These are phyloP conservation scores for Corbicula japonica DNA, from an alignment of 2,888 invertebrate genomes.

Conservation along the genomic window DNA sequence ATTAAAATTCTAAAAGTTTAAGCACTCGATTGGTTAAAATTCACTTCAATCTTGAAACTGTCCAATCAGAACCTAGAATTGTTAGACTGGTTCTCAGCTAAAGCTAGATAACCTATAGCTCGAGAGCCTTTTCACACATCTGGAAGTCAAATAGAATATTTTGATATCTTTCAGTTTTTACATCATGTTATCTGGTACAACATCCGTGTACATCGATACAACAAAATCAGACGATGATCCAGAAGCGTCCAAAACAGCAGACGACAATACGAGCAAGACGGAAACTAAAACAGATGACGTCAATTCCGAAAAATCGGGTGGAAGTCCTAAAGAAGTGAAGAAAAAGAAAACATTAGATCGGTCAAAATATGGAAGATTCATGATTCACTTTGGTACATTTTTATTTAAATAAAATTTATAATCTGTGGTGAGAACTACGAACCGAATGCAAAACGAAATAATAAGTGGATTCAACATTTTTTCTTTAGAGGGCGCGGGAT, in stretches of 20 bases:
- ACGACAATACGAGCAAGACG: slow-evolving; percentile 45
- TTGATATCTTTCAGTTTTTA: slow-evolving; percentile 77
- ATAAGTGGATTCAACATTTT: too few relatives aligned
- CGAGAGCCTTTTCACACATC: too few relatives aligned
- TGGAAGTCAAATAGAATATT: background rate
- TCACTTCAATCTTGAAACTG: too few relatives aligned
- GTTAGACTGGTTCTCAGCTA: too few relatives aligned
- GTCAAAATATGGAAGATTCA: slow-evolving; percentile 80
- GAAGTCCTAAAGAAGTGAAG: slow-evolving; percentile 22
- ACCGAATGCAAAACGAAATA: too few relatives aligned
- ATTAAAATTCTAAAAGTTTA: too few relatives aligned
- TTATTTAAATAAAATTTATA: too few relatives aligned
- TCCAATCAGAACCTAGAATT: too few relatives aligned
- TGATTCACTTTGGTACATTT: slow-evolving; percentile 82
- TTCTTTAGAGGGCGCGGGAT: too few relatives aligned
- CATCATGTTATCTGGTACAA: slow-evolving; percentile 82
- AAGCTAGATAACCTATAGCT: too few relatives aligned
- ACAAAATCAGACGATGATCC: slow-evolving; percentile 76
- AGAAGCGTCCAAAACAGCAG: slow-evolving; percentile 32
- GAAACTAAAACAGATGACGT: slow-evolving; percentile 10
- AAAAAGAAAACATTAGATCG: slow-evolving; percentile 73
- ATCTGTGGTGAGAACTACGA: too few relatives aligned
- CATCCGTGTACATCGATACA: slow-evolving; percentile 83
- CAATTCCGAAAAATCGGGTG: slow-evolving; percentile 3
- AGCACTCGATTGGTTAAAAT: too few relatives aligned